Evolutionary conservation across 1,140 invertebrate species (phyloP).

Genomic region (Neodiprion virginianus): DNA sequence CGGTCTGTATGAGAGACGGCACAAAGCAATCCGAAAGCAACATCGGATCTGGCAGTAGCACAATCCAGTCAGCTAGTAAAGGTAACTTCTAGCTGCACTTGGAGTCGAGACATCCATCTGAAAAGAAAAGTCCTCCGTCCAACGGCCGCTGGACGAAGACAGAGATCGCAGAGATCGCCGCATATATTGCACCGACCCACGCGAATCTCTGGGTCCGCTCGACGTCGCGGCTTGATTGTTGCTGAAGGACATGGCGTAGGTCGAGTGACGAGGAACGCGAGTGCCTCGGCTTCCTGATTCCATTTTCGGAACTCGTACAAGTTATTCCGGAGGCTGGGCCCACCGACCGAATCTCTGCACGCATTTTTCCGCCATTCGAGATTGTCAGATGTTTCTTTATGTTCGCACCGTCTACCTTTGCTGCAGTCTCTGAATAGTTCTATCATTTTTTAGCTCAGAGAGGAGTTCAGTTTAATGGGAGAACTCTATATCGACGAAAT

Average conservation of each 20-base stretch:
- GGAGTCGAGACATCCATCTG: neutral
- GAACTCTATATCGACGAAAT: no score
- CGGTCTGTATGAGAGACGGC: no score
- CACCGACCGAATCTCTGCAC: no score
- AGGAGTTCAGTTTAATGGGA: no score
- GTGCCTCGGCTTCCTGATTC: neutral
- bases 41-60: neutral
- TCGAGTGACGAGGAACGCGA: neutral
- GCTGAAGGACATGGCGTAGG: neutral
- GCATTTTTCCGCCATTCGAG: no score
- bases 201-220: neutral
- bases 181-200: neutral
- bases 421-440: no score
- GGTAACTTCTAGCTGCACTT: neutral
- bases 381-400: no score
- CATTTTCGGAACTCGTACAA: neutral
- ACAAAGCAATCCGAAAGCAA: neutral
- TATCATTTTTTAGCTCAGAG: no score
- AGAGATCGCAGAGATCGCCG: neutral
- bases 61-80: neutral
- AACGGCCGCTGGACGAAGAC: neutral
- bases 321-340: neutral
- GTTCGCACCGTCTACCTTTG: no score
- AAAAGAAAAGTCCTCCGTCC: neutral
- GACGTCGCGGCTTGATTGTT: neutral